These are phyloP conservation scores for Apotomis betuletana DNA, from an alignment of 2,888 invertebrate species.

Conservation along the genomic window DNA sequence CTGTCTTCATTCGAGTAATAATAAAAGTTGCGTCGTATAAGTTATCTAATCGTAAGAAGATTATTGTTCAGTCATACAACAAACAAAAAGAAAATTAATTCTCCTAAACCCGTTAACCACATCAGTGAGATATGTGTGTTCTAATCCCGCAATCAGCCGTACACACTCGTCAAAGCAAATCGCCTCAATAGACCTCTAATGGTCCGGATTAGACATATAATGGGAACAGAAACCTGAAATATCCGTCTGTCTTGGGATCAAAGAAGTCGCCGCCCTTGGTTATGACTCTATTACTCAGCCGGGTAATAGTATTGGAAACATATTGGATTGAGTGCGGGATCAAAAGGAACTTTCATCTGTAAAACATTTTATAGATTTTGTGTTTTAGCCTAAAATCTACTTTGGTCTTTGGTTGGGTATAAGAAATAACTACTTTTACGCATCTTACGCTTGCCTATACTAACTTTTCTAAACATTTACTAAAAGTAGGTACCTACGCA, in stretches of 20 bases:
- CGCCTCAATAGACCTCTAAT: slow-evolving; percentile 48
- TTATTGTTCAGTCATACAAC: too few relatives aligned
- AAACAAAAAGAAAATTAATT: too few relatives aligned
- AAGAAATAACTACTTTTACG: too few relatives aligned
- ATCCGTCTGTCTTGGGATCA: slow-evolving; percentile 57
- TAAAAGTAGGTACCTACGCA: too few relatives aligned
- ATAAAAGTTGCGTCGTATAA: too few relatives aligned
- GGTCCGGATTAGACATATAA: slow-evolving; percentile 57
- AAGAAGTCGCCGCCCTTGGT: slow-evolving; percentile 53
- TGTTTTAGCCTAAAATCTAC: neutral
- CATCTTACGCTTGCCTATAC: too few relatives aligned
- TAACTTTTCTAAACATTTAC: too few relatives aligned
- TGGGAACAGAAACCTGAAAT: slow-evolving; percentile 53
- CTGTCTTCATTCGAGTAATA: too few relatives aligned
- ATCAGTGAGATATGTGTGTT: too few relatives aligned
- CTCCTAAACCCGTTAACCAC: too few relatives aligned
- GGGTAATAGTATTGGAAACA: slow-evolving; percentile 55
- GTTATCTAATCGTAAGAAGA: too few relatives aligned
- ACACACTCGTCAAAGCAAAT: slow-evolving; percentile 35
- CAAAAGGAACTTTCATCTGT: slow-evolving; percentile 47
- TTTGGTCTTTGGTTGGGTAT: neutral
- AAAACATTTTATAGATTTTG: slow-evolving; percentile 18
- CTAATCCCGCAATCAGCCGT: slow-evolving; percentile 4
- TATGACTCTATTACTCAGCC: slow-evolving; percentile 57
- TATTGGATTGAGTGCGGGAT: slow-evolving; percentile 53